Evolutionary conservation across 2,797 vertebrate genomes (phyloP).

Genomic region (Cichlasoma orientale): DNA sequence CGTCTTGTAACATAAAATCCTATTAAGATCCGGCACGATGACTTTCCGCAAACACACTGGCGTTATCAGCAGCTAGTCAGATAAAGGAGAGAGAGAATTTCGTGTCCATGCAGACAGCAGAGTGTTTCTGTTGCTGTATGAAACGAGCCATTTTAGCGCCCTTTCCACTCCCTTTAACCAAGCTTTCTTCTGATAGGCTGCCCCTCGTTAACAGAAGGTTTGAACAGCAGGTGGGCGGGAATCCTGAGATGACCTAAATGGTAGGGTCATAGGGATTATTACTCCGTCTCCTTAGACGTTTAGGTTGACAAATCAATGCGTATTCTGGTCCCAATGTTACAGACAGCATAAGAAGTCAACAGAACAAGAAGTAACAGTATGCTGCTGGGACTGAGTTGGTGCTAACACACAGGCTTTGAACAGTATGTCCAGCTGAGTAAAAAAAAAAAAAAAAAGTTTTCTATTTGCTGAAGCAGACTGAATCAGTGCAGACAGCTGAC

Average conservation of each 20-base stretch:
- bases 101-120: not conserved
- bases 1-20: not conserved
- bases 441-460: slow-evolving; percentile 36
- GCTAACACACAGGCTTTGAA: not conserved
- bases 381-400: not conserved
- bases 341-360: not conserved
- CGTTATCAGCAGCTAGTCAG: not conserved
- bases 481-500: slow-evolving; percentile 49
- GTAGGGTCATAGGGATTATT: not conserved
- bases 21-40: not conserved
- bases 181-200: not conserved
- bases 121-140: not conserved
- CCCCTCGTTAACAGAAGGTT: not conserved
- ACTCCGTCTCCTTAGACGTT: not conserved
- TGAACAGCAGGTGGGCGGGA: not conserved
- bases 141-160: not conserved
- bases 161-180: not conserved
- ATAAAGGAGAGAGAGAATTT: not conserved
- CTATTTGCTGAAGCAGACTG: slow-evolving; percentile 26
- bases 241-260: not conserved
- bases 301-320: not conserved
- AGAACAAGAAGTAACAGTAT: not conserved
- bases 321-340: not conserved
- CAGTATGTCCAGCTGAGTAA: slow-evolving; percentile 11
- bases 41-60: not conserved